These are phyloP conservation scores for Limnephilus lunatus DNA, from an alignment of 2,888 invertebrate genomes.

Conservation along the genomic window DNA sequence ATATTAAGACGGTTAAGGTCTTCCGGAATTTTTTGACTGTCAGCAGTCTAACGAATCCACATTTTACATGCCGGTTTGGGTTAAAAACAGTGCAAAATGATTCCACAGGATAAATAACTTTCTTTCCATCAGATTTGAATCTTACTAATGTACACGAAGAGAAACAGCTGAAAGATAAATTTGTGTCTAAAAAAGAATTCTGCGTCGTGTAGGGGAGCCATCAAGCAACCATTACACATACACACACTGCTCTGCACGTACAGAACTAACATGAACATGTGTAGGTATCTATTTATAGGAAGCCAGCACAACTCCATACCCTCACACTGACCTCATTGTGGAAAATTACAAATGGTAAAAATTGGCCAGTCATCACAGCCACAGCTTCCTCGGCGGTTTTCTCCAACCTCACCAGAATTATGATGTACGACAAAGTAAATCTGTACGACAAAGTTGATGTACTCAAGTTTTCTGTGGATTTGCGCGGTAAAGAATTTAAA, in stretches of 20 bases:
- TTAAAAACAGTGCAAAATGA: background rate
- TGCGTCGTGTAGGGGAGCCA: background rate
- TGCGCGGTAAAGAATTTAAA: background rate
- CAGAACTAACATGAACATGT: background rate
- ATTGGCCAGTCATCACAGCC: background rate
- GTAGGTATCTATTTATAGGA: background rate
- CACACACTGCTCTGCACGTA: background rate
- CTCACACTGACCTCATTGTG: conserved; percentile 28
- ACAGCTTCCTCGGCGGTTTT: background rate
- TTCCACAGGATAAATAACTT: background rate
- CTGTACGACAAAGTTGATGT: background rate
- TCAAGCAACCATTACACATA: background rate
- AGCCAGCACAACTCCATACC: background rate
- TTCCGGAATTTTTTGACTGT: background rate
- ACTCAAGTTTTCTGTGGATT: background rate
- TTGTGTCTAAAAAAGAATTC: background rate
- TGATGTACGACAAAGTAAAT: background rate
- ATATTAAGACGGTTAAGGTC: no score
- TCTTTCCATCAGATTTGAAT: background rate
- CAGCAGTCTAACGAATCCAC: background rate
- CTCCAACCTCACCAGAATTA: background rate
- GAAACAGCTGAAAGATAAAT: background rate
- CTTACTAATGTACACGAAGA: background rate
- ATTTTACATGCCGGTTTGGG: background rate
- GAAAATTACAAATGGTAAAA: conserved; percentile 43